Evolutionary conservation across 1,140 invertebrate genomes (phyloP), one percentile per base, ranked within the genome.

Genomic region (Drosophila miranda): DNA sequence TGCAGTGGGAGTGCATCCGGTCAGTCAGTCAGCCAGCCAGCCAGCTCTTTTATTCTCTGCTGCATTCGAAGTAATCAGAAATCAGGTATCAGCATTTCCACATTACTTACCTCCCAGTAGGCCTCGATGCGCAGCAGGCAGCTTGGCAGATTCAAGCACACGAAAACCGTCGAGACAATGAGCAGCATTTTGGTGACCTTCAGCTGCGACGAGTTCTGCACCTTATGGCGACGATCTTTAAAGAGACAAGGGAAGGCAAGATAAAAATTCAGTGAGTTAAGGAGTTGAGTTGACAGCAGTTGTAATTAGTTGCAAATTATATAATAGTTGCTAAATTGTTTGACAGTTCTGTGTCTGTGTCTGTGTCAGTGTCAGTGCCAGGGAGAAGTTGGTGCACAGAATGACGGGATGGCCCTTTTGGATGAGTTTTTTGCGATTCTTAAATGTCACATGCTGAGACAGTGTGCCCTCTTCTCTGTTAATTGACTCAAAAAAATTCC

Each of bases 161-260:
- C 93, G 89, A 96, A 97, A 1, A 95, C 95, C 2, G 94, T 94
- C 1, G 96, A 96, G 6, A 97, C 95, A 19, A 96, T 91, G 0
- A 97, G 92, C 9, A 97, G 92, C 94, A 96, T 97, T 89, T 95
- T 94, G 3, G 95, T 97, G 9, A 97, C 93, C 81, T 95, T 95
- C 4, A 92, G 91, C 75, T 95, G 94, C 16, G 94, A 93, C 28
- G 93, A 92, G 59, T 89, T 91, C 6, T 82, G 71, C 23, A 87
- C 64, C 70, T 88, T 89, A 58, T 78, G 78, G 26, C 78, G 78
- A 48, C 71, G 7, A 3, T 21, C 16, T 45, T 11, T 21, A 16
- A 38, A 7, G 26, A 30, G 26, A 48, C 13, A 13, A 45, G 21
- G 0, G 16, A 16, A 7, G 3, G 23, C 23, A 26, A 19, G 5